Percentiles rank a stretch among this genome's conserved stretches.
Conservation (phyloP, 92 coral and sea anemone genomes). For the Epizoanthus scotinus region DNA sequence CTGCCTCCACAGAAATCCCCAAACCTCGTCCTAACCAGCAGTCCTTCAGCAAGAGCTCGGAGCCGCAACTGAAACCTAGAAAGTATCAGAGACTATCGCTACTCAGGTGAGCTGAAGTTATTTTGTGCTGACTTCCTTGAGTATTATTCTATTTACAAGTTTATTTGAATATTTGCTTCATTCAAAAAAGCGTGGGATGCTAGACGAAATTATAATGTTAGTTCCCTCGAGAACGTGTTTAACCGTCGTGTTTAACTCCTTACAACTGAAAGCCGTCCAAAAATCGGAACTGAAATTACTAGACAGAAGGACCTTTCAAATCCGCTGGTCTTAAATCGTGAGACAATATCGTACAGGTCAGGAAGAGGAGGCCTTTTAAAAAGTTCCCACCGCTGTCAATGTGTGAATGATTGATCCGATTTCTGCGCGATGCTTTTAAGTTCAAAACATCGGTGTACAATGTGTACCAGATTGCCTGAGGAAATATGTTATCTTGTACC, state of each 20-base stretch:
- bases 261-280: neutral
- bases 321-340: neutral
- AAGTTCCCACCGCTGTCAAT: no score
- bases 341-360: no score
- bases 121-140: neutral
- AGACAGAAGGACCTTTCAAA: neutral
- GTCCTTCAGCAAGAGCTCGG: neutral
- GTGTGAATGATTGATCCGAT: no score
- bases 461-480: no score
- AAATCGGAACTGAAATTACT: neutral
- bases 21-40: neutral
- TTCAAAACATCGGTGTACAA: no score
- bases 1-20: neutral
- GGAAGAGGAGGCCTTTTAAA: no score
- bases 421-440: no score
- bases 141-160: neutral
- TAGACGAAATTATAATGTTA: neutral
- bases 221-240: neutral
- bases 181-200: neutral
- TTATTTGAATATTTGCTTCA: neutral
- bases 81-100: neutral
- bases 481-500: no score
- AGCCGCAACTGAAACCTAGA: neutral
- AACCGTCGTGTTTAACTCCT: neutral
- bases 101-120: neutral